A percentile compares a stretch with the other conserved stretches of the same genome.
phyloP scores from a whole-genome alignment of 1,140 invertebrate genomes.

The Lasioglossum albipes region DNA sequence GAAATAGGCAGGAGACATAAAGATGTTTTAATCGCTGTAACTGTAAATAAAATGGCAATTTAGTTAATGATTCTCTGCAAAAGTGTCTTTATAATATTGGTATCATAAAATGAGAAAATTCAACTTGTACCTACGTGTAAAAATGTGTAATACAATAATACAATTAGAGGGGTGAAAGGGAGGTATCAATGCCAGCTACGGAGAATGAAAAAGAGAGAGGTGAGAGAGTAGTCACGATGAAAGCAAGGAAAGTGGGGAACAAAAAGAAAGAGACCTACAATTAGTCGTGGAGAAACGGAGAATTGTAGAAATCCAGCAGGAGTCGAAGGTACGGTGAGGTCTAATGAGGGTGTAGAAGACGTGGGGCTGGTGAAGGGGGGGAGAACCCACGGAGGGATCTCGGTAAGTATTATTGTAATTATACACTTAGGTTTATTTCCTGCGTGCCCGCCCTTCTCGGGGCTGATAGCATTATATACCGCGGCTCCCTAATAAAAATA shows the following conservation, averaged over 20 bases:
- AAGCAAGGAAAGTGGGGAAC: background rate
- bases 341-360: constrained; percentile 53
- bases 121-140: no score
- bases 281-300: constrained; percentile 25
- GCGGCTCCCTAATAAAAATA: constrained; percentile 76
- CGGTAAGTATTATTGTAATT: constrained; percentile 79
- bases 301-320: constrained; percentile 13
- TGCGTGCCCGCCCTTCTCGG: constrained; percentile 66
- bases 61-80: no score
- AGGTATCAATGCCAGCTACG: background rate
- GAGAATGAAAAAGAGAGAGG: background rate
- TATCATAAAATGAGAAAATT: no score
- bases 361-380: constrained; percentile 46
- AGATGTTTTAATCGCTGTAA: no score
- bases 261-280: background rate
- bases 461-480: constrained; percentile 73
- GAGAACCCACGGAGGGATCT: constrained; percentile 57
- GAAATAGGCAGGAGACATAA: no score
- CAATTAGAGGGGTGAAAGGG: background rate
- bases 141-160: no score
- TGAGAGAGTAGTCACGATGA: constrained; percentile 50
- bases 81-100: no score
- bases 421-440: constrained; percentile 80
- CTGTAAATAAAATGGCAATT: no score
- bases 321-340: constrained; percentile 54